These are phyloP conservation scores for Magallana nippona DNA, from an alignment of 2,888 invertebrate genomes.

Conservation along the genomic window DNA sequence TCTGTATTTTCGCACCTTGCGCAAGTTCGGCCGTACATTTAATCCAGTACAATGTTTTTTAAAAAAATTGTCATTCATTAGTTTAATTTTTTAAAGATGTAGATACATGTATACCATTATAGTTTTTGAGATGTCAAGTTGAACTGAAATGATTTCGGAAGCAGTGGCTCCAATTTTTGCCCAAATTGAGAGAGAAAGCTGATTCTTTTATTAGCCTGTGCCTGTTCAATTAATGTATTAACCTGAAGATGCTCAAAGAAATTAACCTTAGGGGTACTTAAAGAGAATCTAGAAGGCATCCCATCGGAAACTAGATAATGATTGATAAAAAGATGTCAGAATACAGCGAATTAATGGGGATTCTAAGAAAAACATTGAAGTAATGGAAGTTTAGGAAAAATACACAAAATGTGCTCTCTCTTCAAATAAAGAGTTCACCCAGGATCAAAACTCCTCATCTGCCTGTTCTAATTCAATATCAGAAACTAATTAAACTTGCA, in stretches of 20 bases:
- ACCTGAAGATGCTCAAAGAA: not conserved
- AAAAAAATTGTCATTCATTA: no score
- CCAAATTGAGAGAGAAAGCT: no score
- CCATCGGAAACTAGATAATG: slow-evolving; percentile 22
- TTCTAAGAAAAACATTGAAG: not conserved
- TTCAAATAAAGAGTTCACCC: not conserved
- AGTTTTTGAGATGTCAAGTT: no score
- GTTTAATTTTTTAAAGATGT: no score
- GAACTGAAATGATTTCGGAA: no score
- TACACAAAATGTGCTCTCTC: not conserved
- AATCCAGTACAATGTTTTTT: no score
- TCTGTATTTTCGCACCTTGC: no score
- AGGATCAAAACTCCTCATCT: slow-evolving; percentile 8
- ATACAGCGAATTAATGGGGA: not conserved
- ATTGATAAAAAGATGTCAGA: slow-evolving; percentile 26
- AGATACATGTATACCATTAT: no score
- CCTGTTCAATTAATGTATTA: no score
- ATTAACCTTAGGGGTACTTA: not conserved
- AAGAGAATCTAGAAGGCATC: not conserved
- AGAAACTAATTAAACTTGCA: slow-evolving; percentile 24
- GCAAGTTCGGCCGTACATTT: no score
- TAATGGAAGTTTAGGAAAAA: not conserved
- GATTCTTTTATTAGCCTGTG: no score
- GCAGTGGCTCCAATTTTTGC: no score
- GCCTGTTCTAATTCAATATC: slow-evolving; percentile 13